Percentiles rank a stretch among this genome's conserved stretches.
phyloP scores from a whole-genome alignment of 1,140 invertebrate genomes.

The Hypsibius dujardini region DNA sequence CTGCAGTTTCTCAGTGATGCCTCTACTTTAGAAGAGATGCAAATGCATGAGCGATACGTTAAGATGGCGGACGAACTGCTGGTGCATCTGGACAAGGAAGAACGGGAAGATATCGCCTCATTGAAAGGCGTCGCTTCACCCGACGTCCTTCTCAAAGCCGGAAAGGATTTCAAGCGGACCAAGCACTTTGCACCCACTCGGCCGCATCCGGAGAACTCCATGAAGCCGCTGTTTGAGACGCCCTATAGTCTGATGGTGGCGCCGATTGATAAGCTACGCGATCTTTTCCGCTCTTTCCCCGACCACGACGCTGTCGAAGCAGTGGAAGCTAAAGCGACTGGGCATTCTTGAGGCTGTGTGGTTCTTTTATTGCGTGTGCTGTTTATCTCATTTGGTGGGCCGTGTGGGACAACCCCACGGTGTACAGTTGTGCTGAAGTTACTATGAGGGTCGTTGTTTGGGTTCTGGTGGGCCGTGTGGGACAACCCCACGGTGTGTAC shows the following conservation, averaged over 20 bases:
- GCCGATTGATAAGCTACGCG: conserved; percentile 7
- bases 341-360: too few species aligned
- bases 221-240: neutral
- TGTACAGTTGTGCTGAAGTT: too few species aligned
- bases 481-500: too few species aligned
- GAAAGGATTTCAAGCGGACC: conserved; percentile 14
- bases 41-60: neutral
- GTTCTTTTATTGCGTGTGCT: too few species aligned
- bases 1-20: conserved; percentile 8
- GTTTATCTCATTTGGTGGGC: too few species aligned
- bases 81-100: conserved; percentile 6
- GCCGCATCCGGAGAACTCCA: conserved; percentile 6
- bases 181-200: conserved; percentile 7
- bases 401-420: too few species aligned
- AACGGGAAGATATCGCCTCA: neutral
- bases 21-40: too few species aligned
- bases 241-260: conserved; percentile 6
- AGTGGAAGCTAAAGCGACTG: conserved; percentile 7
- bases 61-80: conserved; percentile 10
- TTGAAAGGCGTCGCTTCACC: neutral
- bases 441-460: too few species aligned
- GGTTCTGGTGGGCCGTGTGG: too few species aligned
- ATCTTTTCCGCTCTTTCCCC: neutral
- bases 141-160: neutral
- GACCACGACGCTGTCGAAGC: neutral